Evolutionary conservation across 2,113 vertebrate species (phyloP).

Genomic region (Natator depressus): DNA sequence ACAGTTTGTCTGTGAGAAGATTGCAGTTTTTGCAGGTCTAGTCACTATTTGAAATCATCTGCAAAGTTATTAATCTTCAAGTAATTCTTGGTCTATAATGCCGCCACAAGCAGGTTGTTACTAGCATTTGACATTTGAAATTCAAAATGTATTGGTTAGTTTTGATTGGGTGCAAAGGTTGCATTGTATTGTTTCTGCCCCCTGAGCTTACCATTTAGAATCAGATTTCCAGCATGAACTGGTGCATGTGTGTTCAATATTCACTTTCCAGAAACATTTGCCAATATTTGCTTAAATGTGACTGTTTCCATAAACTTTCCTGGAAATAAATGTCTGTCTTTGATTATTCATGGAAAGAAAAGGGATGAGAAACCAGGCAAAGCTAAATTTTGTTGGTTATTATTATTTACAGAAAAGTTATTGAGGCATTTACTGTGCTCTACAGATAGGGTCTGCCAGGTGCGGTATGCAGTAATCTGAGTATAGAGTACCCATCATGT

Average conservation of each 20-base stretch:
- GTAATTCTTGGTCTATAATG: constrained; percentile 26
- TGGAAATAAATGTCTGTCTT: neutral
- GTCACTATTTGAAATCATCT: constrained; percentile 30
- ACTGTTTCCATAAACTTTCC: neutral
- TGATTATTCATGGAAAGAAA: constrained; percentile 18
- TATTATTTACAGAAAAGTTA: constrained; percentile 5
- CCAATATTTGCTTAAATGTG: neutral
- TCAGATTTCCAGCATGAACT: neutral
- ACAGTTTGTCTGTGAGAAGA: constrained; percentile 14
- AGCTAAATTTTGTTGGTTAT: neutral
- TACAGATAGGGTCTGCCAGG: neutral
- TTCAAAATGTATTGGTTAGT: neutral
- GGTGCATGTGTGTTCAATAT: neutral
- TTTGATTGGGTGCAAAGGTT: neutral
- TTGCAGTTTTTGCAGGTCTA: constrained; percentile 21
- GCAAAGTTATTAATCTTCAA: constrained; percentile 45
- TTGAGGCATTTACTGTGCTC: neutral
- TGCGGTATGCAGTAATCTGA: neutral
- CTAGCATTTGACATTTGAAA: neutral
- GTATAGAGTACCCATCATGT: neutral
- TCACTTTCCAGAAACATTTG: neutral
- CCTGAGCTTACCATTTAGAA: neutral
- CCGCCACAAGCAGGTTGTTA: neutral
- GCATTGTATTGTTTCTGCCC: neutral
- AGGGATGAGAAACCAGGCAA: neutral